Base-by-base conservation (phyloP, 1,140 invertebrate species). In the Leptoteleia sp. region DNA sequence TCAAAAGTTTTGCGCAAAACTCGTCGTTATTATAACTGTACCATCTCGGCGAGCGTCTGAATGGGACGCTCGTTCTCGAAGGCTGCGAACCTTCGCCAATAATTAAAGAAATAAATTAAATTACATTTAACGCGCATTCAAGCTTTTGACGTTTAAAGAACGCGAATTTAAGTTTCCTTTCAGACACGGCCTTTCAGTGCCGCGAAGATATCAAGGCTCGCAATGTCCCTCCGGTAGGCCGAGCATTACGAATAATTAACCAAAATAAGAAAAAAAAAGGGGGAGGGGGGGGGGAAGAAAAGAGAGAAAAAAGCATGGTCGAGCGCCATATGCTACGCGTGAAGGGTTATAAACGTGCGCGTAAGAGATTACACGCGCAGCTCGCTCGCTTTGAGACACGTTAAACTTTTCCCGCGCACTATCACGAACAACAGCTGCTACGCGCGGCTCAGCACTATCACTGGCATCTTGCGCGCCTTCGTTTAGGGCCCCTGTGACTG, bases 401-500 rank as follows among this genome's bases (percentile, higher is more conserved):
- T 83, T 84, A 82, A 86, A 81, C 76, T 82, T 77, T 84, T 79
- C 80, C 79, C 80, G 59, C 37, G 70, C 62, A 76, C 80, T 82
- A 86, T 84, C 82, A 76, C 71, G 57, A 67, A 80, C 76, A 84
- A 85, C 84, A 86, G 84, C 83, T 86, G 84, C 82, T 80, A 83
- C 68, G 83, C 84, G 82, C 80, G 57, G 55, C 76, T 54, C 8
- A 29, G 35, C 45, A n/a, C 78, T 85, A 86, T 86, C 84, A 82
- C 71, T 77, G n/a, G 79, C 82, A 85, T 84, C 84, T 79, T 25
- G 22, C 61, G 67, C 50, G 37, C 61, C 76, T 68, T 57, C 70
- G 25, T 59, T 52, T 64, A 42, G 50, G 25, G n/a, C n/a, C 31
- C 61, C 40, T 52, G 35, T 40, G 37, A 45, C 12, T 43, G 22